Conservation (phyloP, 2,888 invertebrate genomes). For the Matsumyia berberina region DNA sequence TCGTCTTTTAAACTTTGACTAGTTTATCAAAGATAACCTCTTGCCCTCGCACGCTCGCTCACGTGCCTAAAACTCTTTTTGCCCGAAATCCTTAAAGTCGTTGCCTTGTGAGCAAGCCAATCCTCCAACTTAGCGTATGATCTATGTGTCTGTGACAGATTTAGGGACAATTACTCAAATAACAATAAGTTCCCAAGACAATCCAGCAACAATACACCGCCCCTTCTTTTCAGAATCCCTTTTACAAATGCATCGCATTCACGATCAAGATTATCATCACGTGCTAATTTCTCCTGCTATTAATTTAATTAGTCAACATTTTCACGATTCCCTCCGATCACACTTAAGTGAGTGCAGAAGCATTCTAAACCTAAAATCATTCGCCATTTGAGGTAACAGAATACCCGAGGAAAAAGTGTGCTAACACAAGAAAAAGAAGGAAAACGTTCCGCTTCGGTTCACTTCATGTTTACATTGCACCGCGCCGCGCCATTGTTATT, state of each 20-base stretch:
- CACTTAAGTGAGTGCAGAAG: background rate
- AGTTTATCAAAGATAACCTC: too few species aligned
- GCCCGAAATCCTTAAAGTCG: too few species aligned
- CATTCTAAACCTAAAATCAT: constrained; percentile 15
- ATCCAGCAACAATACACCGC: too few species aligned
- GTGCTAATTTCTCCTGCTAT: constrained; percentile 33
- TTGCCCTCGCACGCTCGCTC: too few species aligned
- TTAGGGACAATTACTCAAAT: too few species aligned
- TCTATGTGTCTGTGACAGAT: too few species aligned
- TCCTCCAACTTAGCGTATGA: too few species aligned
- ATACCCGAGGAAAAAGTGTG: background rate
- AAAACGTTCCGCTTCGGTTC: constrained; percentile 3
- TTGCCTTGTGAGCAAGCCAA: too few species aligned
- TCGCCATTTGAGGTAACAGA: constrained; percentile 21
- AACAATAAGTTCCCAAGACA: too few species aligned
- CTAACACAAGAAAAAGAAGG: background rate
- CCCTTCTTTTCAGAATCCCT: too few species aligned
- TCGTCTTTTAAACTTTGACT: too few species aligned
- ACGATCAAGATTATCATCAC: constrained; percentile 24
- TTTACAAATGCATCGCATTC: background rate
- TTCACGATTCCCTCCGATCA: background rate
- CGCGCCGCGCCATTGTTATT: background rate
- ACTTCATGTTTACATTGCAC: background rate
- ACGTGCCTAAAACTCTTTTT: too few species aligned
- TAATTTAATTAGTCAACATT: constrained; percentile 39